Base-by-base conservation (phyloP, 2,113 vertebrate species). In the Oostethus manadensis region DNA sequence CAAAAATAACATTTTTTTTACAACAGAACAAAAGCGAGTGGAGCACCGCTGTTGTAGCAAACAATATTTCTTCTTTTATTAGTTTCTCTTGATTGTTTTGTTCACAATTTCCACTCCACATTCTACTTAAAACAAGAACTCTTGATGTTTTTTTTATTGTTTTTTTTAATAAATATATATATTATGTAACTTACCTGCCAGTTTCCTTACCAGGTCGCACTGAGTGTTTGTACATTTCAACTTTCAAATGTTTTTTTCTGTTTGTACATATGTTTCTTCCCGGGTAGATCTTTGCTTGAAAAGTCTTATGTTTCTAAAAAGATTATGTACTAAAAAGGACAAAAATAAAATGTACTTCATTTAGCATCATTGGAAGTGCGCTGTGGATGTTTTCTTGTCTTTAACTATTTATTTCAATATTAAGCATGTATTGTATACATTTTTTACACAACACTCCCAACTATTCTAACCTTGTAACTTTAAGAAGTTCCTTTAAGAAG, bases 291-390 rank as follows among this genome's bases (percentile, higher is more conserved):
- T 82, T 87, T 89, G 87, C 81, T 87, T 84, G 78, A 87, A 83
- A 89, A 81, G 81, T 88, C 83, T 87, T 89, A 86, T 85, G 83
- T 88, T 89, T 88, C 83, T 88, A 87, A 89, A 90, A 88, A 86
- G 67, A 85, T 84, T 88, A 87, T 89, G 87, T 90, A 92, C 90
- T 92, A 90, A 91, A 89, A 91, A 86, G 72, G 76, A 84, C 81
- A 88, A 87, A 89, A 89, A 88, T 84, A 86, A 89, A 87, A 77
- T 86, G 84, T 91, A 90, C 83, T 87, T 89, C 86, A 83, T 90
- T 90, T 91, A 91, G 90, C 85, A 73, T 87, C 88, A 84, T 85
- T 85, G 86, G 67, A 76, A 83, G 75, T 20, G 33, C 40, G 17
- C 10, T 11, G 10, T 40, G 38, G 3, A 14, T 14, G 13, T 14